Conservation (phyloP, 2,113 vertebrate species). For the Rhineura floridana region DNA sequence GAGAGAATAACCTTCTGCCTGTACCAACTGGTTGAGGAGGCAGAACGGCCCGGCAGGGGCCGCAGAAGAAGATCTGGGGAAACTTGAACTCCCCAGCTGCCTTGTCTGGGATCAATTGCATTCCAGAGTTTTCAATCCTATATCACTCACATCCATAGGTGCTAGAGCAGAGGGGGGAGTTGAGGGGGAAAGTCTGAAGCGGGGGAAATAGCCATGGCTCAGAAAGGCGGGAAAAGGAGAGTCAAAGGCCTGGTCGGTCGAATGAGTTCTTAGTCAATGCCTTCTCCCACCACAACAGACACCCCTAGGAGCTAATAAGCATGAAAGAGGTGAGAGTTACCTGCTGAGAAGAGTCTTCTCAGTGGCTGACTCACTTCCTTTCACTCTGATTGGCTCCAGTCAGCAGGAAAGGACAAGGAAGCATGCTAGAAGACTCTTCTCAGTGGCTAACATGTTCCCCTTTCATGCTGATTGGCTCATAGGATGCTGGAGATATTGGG, state of each 20-base stretch:
- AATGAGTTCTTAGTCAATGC: too few species aligned
- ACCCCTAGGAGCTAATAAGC: too few species aligned
- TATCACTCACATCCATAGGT: not conserved
- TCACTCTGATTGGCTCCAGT: too few species aligned
- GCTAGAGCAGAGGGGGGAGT: not conserved
- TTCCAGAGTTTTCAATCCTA: not conserved
- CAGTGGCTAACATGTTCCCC: too few species aligned
- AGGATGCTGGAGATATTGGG: too few species aligned
- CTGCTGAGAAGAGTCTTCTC: too few species aligned
- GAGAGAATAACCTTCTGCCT: slow-evolving; percentile 69
- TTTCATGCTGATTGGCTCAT: too few species aligned
- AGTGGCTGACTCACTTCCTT: too few species aligned
- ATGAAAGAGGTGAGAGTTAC: too few species aligned
- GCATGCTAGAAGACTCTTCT: too few species aligned
- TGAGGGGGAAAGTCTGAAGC: not conserved
- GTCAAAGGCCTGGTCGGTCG: not conserved
- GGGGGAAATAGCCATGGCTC: not conserved
- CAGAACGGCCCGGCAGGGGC: not conserved
- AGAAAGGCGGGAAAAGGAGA: not conserved
- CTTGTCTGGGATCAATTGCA: not conserved
- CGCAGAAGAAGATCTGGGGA: slow-evolving; percentile 52
- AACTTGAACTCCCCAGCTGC: slow-evolving; percentile 46
- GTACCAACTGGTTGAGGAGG: slow-evolving; percentile 60
- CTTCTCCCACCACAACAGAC: too few species aligned
- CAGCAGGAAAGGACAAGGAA: too few species aligned